Evolutionary conservation across 2,797 vertebrate genomes (phyloP), one percentile per base, ranked within the genome.

Genomic region (Sebastes ruberrimus): DNA sequence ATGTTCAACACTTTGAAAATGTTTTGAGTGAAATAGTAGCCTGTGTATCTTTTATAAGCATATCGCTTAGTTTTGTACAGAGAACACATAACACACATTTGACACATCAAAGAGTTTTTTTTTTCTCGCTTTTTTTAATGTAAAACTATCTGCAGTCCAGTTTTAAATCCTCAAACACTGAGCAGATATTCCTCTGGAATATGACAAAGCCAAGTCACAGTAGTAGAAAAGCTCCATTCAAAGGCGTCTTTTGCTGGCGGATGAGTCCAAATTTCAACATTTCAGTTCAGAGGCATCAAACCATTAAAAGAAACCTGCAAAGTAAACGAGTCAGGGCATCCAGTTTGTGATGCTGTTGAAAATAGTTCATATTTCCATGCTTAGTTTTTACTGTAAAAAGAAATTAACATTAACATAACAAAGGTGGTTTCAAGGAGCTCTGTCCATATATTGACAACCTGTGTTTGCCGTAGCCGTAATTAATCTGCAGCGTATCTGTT

Each of bases 191-290:
- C 57, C 78, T 82, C 55, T 78, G 76, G 74, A 87, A 84, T 76
- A 60, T 83, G 77, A 86, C 75, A 86, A 78, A 88, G 81, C 52
- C 56, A 35, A 71, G 49, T 61, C 60, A 81, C 23, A 61, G 59
- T 62, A 76, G 76, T 71, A 80, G 60, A 62, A 83, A 86, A 73
- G 83, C 75, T 84, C 60, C 67, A 69, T 78, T 84, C 74, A 91
- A 86, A 92, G 57, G 49, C 2, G 4, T 74, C 55, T 87, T 87
- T 49, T 86, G 82, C 78, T 60, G 53, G 25, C 62, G 81, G 85
- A 88, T 73, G 82, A 89, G 85, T 78, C 76, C 74, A 74, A 68
- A 87, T 46, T 35, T 78, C 80, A 84, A 79, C 69, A 87, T 78
- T 87, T 88, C 78, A 70, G 56, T 80, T 74, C n/a, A 81, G 74